Conservation (phyloP, 2,888 invertebrate genomes). For the Lycocerus yunnanus region DNA sequence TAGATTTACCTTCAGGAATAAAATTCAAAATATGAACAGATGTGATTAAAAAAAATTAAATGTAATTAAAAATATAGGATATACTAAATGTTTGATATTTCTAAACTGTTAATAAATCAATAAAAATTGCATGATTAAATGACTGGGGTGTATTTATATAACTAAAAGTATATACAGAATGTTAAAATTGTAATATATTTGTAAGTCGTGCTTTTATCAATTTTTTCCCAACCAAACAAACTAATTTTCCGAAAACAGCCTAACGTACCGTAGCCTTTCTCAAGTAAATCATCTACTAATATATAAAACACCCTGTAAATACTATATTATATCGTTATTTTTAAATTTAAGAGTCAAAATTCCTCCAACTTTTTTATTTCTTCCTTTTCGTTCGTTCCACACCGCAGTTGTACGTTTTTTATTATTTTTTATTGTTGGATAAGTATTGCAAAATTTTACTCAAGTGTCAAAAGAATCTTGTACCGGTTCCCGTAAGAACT, state of each 20-base stretch:
- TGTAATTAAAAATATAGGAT: neutral
- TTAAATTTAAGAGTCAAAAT: neutral
- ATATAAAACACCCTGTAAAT: neutral
- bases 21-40: neutral
- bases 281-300: neutral
- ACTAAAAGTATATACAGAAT: neutral
- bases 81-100: neutral
- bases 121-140: neutral
- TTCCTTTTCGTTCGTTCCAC: neutral
- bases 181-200: neutral
- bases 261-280: neutral
- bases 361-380: neutral
- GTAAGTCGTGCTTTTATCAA: neutral
- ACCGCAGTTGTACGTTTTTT: neutral
- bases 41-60: neutral
- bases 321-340: neutral
- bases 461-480: neutral
- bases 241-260: neutral
- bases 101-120: neutral
- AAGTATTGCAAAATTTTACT: neutral
- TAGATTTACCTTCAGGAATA: neutral
- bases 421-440: neutral
- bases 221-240: neutral
- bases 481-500: neutral
- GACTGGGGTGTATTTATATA: neutral